Percentiles rank a stretch among this genome's conserved stretches.
Conservation (phyloP, 2,888 invertebrate species). For the Pilophorus perplexus region DNA sequence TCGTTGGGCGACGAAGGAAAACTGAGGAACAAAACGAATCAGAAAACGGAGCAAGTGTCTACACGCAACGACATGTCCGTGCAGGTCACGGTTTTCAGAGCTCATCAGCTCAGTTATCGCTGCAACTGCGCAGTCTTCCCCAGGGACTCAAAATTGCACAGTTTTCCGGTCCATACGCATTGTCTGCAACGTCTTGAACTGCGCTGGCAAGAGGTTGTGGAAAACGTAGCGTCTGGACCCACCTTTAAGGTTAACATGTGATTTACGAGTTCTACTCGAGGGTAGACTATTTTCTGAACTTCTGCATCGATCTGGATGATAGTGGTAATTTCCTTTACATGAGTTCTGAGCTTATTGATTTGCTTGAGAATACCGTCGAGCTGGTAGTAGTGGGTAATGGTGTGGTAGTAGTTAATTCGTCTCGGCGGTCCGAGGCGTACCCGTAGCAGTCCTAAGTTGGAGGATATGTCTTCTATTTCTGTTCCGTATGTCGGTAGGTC, state of each 20-base stretch:
- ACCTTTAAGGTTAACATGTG: not conserved
- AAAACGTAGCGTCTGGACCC: not conserved
- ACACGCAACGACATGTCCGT: not conserved
- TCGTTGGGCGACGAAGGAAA: not conserved
- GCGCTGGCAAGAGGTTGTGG: not conserved
- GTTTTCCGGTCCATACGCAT: not conserved
- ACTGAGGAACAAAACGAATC: not conserved
- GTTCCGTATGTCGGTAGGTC: not conserved
- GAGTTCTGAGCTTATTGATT: not conserved
- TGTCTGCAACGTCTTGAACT: not conserved
- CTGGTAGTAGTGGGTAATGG: constrained; percentile 1
- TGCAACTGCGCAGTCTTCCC: not conserved
- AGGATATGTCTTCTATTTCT: not conserved
- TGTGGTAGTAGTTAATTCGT: not conserved
- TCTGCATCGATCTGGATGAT: not conserved
- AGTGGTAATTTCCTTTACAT: not conserved
- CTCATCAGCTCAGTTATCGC: not conserved
- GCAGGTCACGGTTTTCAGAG: not conserved
- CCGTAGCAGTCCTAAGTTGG: not conserved
- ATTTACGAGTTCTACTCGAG: not conserved
- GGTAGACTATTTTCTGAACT: not conserved
- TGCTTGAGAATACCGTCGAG: not conserved
- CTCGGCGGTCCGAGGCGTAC: not conserved
- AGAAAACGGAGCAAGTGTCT: not conserved
- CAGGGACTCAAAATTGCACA: not conserved